Percentiles rank a stretch among this genome's conserved stretches.
Evolutionary conservation across 2,113 vertebrate species (phyloP).

Genomic region (Pampusana beccarii): DNA sequence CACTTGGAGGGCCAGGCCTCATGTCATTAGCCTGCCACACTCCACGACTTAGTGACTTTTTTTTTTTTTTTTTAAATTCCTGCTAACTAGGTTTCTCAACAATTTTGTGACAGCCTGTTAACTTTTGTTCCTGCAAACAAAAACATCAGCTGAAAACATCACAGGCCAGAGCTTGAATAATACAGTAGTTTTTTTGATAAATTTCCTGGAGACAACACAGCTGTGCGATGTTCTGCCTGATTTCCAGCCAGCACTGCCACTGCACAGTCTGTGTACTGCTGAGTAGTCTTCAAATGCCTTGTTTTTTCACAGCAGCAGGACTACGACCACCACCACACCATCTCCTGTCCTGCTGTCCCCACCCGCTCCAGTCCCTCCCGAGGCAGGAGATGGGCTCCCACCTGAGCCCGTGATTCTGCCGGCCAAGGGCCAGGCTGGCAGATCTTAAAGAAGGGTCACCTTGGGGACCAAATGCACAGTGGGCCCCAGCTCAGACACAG

Average conservation of each 20-base stretch:
- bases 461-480: accelerated
- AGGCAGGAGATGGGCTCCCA: accelerated
- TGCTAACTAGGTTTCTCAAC: slow-evolving; percentile 5
- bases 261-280: background rate
- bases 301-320: background rate
- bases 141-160: background rate
- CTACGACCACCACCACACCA: accelerated
- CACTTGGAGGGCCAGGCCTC: slow-evolving; percentile 63
- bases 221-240: background rate
- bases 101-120: background rate
- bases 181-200: accelerated
- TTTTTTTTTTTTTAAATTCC: background rate
- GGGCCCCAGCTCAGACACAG: background rate
- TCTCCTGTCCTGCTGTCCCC: too few relatives aligned
- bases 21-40: slow-evolving; percentile 38
- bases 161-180: background rate
- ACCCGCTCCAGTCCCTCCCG: background rate
- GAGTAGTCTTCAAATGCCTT: accelerated
- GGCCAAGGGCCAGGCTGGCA: background rate
- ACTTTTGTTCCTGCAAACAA: background rate
- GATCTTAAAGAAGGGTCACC: background rate
- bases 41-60: slow-evolving; percentile 26
- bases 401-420: accelerated
- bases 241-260: accelerated
- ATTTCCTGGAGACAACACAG: background rate